Evolutionary conservation across 2,888 invertebrate genomes (phyloP), one percentile per base, ranked within the genome.

Genomic region (Lutraria lutraria): DNA sequence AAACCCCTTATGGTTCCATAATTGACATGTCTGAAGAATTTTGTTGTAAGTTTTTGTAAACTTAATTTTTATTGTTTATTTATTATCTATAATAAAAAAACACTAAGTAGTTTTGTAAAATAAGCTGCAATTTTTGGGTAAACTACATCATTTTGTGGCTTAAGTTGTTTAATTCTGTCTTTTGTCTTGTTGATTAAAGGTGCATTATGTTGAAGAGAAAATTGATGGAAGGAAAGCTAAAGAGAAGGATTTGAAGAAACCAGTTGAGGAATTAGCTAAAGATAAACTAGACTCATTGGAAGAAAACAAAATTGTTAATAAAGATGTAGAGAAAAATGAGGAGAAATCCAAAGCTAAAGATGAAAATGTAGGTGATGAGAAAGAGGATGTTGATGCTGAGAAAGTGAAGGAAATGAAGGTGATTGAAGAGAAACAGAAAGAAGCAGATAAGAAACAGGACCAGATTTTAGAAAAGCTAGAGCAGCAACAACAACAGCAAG

Each of bases 401-500:
- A 86, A 90, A 21, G 87, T 87, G 81, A 88, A 91, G 56, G 89
- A 91, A 85, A 85, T 88, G 68, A 86, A 89, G 63, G 89, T 89
- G 83, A 89, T 87, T 34, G 92, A 92, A 68, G 89, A 88, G 81
- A 93, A 94, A 63, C 91, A 93, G 72, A 85, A 93, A 29, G 93
- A 90, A 56, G 82, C 85, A 34, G 90, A 90, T 21, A 87, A 87
- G 83, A 91, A 91, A 83, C 91, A 91, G 80, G 83, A 90, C 10
- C 86, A 93, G 84, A 89, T 95, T 31, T 85, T 95, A 56, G 90
- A 93, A 2, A 93, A 96, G 87, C 86, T 96, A 68, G 95, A 95
- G 82, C 92, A 94, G 68, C 95, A 96, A 80, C 95, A 95, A 56
- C 89, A 92, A 84, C 95, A 95, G 84, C 95, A 96, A 90, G 92